A percentile compares a stretch with the other conserved stretches of the same genome.
Evolutionary conservation across 2,113 vertebrate species (phyloP).

Genomic region (Marmota flaviventris): DNA sequence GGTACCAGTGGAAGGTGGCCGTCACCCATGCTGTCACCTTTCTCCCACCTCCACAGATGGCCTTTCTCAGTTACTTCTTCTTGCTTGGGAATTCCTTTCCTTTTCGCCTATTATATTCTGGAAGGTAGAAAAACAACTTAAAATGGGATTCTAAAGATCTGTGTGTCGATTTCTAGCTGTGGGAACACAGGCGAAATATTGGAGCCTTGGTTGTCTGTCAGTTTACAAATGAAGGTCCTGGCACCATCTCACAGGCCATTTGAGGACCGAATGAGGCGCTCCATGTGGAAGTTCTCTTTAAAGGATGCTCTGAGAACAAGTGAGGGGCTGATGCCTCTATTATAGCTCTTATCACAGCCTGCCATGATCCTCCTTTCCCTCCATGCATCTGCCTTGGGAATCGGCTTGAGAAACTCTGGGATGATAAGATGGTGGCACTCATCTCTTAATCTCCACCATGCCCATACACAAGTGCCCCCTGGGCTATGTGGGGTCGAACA

Average conservation of each 20-base stretch:
- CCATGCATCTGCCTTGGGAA: neutral
- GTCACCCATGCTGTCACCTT: too few species aligned
- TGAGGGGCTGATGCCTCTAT: neutral
- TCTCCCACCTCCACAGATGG: neutral
- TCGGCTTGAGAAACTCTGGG: neutral
- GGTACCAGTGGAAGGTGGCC: too few species aligned
- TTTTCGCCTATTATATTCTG: neutral
- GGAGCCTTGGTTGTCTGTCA: neutral
- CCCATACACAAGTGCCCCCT: accelerated
- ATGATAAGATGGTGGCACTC: neutral
- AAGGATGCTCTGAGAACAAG: neutral
- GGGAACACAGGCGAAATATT: neutral
- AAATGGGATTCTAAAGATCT: neutral
- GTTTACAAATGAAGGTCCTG: neutral
- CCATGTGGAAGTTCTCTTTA: neutral
- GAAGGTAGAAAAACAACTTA: neutral
- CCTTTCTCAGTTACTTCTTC: neutral
- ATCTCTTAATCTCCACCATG: neutral
- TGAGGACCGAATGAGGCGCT: neutral
- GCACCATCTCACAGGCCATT: neutral
- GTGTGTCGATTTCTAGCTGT: neutral
- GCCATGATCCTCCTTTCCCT: neutral
- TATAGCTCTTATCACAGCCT: neutral
- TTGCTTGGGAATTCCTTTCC: neutral
- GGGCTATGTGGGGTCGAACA: neutral